A percentile compares a stretch with the other conserved stretches of the same genome.
These are phyloP conservation scores for Chouioia cunea DNA, from an alignment of 2,888 invertebrate genomes.

Conservation along the genomic window DNA sequence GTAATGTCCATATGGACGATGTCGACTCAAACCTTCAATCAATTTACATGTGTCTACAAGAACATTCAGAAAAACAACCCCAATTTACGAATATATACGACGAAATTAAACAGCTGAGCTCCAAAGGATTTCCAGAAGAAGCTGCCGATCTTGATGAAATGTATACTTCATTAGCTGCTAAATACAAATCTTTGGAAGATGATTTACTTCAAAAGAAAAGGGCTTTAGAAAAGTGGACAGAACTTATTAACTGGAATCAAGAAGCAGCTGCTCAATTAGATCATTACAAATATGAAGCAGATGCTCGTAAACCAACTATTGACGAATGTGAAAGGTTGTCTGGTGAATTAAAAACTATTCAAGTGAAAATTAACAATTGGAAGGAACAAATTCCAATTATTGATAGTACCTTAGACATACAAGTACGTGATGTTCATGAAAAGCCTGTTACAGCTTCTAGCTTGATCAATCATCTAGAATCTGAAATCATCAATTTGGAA, in stretches of 20 bases:
- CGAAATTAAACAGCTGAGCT: slow-evolving; percentile 84
- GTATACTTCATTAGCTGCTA: slow-evolving; percentile 81
- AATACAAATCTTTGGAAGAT: slow-evolving; percentile 83
- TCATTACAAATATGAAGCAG: slow-evolving; percentile 84
- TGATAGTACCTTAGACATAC: slow-evolving; percentile 78
- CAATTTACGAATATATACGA: slow-evolving; percentile 83
- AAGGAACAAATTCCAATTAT: slow-evolving; percentile 78
- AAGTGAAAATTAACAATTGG: slow-evolving; percentile 78
- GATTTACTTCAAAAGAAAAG: slow-evolving; percentile 81
- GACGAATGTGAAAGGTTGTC: slow-evolving; percentile 79
- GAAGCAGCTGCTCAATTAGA: slow-evolving; percentile 84
- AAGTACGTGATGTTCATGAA: slow-evolving; percentile 79
- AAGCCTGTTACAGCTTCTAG: slow-evolving; percentile 80
- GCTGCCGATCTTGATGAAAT: slow-evolving; percentile 79
- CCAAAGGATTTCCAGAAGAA: slow-evolving; percentile 80
- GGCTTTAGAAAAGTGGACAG: slow-evolving; percentile 85
- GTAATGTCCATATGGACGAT: slow-evolving; percentile 85
- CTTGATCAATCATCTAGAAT: slow-evolving; percentile 80
- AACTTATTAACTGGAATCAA: slow-evolving; percentile 84
- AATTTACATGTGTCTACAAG: slow-evolving; percentile 84
- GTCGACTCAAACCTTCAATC: slow-evolving; percentile 84
- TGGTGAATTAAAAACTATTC: slow-evolving; percentile 78
- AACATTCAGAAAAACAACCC: slow-evolving; percentile 86
- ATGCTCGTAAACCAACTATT: slow-evolving; percentile 79
- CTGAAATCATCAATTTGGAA: slow-evolving; percentile 77